Evolutionary conservation across 2,113 vertebrate genomes (phyloP).

Genomic region (Rhipidura dahli): DNA sequence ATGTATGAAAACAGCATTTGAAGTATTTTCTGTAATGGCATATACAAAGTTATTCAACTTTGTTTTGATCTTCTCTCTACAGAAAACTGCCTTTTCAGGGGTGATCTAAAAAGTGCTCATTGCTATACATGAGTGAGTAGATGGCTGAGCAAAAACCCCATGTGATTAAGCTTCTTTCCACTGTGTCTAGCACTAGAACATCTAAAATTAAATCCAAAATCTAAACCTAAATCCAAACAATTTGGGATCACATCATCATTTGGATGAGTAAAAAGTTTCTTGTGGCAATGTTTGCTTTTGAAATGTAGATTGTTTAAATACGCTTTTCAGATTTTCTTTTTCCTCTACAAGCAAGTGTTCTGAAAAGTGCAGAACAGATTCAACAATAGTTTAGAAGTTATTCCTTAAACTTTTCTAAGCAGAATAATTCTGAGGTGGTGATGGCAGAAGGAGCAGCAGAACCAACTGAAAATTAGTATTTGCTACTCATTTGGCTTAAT

Average conservation of each 20-base stretch:
- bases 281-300: background rate
- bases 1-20: background rate
- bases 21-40: background rate
- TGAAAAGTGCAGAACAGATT: background rate
- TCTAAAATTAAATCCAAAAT: background rate
- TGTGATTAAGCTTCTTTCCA: background rate
- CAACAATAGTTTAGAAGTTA: background rate
- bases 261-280: background rate
- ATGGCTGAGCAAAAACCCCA: accelerated
- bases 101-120: background rate
- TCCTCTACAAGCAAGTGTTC: background rate
- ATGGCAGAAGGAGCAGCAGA: background rate
- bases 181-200: background rate
- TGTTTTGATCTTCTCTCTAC: background rate
- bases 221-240: background rate
- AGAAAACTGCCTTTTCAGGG: background rate
- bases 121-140: background rate
- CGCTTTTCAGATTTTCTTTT: background rate
- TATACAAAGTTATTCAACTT: background rate
- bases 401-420: background rate
- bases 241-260: background rate
- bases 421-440: background rate
- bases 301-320: background rate
- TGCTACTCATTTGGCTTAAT: background rate
- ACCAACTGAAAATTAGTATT: background rate